These are phyloP conservation scores for Chaenocephalus aceratus DNA, from an alignment of 2,113 vertebrate species.

Conservation along the genomic window DNA sequence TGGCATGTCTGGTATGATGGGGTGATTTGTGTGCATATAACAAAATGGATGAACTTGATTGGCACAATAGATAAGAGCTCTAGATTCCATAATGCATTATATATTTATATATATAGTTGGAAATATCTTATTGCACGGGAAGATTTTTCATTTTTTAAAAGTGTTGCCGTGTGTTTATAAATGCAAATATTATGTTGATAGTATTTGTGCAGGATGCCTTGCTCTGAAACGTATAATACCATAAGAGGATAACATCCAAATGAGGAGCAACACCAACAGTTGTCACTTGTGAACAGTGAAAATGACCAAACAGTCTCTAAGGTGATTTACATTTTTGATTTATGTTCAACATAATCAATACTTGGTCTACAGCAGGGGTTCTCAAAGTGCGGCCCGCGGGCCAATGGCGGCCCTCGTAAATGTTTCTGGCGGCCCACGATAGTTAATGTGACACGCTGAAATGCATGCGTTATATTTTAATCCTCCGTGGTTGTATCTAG, in stretches of 20 bases:
- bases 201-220: conserved; percentile 40
- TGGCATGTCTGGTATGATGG: conserved; percentile 44
- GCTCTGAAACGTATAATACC: conserved; percentile 25
- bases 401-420: too few relatives aligned
- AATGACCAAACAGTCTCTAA: conserved; percentile 9
- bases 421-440: too few relatives aligned
- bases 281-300: conserved; percentile 21
- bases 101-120: too few relatives aligned
- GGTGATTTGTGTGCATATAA: conserved; percentile 45
- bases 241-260: conserved; percentile 26
- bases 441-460: too few relatives aligned
- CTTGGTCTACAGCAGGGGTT: neutral
- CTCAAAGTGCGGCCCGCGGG: too few relatives aligned
- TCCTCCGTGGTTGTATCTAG: too few relatives aligned
- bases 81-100: neutral
- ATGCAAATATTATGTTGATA: conserved; percentile 34
- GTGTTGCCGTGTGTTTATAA: conserved; percentile 49
- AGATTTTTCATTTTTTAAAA: too few relatives aligned
- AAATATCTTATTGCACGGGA: too few relatives aligned
- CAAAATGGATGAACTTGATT: conserved; percentile 35
- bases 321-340: conserved; percentile 16
- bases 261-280: conserved; percentile 2
- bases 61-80: conserved; percentile 41
- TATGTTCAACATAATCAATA: neutral
- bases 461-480: too few relatives aligned